Evolutionary conservation across 2,797 vertebrate genomes (phyloP).

Genomic region (Limosa lapponica): DNA sequence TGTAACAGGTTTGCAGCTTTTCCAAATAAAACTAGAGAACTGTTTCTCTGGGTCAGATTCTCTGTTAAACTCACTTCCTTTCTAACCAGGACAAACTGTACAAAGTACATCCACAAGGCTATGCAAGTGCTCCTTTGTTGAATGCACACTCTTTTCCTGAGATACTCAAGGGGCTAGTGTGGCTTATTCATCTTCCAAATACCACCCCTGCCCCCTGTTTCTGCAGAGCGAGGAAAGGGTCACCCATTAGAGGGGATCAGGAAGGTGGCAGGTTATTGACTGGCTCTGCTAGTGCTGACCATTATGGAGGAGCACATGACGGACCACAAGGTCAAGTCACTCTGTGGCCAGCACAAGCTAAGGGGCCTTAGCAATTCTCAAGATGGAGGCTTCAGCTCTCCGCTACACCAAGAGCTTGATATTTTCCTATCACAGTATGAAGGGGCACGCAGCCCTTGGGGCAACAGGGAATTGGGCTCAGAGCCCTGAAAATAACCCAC

Average conservation of each 20-base stretch:
- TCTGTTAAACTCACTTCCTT: conserved; percentile 46
- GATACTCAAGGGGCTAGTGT: neutral
- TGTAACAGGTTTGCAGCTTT: conserved; percentile 45
- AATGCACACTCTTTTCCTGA: neutral
- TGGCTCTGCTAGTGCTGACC: neutral
- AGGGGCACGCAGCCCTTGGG: neutral
- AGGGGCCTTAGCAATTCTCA: neutral
- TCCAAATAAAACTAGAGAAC: conserved; percentile 14
- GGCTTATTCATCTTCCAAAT: neutral
- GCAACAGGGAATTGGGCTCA: neutral
- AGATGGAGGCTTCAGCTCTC: neutral
- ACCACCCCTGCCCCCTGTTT: neutral
- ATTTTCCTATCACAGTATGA: neutral
- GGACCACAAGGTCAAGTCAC: neutral
- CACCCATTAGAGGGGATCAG: neutral
- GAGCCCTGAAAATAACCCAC: neutral
- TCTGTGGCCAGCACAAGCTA: neutral
- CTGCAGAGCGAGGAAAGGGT: neutral
- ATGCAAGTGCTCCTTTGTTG: neutral
- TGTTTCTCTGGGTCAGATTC: conserved; percentile 25
- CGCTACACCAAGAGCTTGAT: neutral
- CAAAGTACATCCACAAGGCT: conserved; percentile 13
- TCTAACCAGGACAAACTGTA: conserved; percentile 39
- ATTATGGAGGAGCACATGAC: accelerated
- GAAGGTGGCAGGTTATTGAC: neutral